A percentile compares a stretch with the other conserved stretches of the same genome.
Evolutionary conservation across 2,797 vertebrate species (phyloP).

Genomic region (Lagodon rhomboides): DNA sequence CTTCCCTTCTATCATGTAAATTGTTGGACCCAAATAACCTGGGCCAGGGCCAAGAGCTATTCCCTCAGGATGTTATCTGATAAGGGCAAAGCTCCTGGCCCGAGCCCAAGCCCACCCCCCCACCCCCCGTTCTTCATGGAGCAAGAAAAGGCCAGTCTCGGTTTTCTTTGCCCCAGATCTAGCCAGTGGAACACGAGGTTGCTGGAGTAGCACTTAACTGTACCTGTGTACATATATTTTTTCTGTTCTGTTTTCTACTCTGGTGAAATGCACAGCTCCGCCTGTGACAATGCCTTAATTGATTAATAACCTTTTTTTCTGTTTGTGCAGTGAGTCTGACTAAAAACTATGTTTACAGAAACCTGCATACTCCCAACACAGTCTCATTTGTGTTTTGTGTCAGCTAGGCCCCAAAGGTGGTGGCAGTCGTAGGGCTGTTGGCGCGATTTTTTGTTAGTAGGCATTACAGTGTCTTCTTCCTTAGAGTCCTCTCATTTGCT

Average conservation of each 20-base stretch:
- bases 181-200: slow-evolving; percentile 74
- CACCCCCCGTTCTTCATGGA: slow-evolving; percentile 48
- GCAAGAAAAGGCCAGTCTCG: slow-evolving; percentile 55
- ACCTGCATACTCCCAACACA: slow-evolving; percentile 52
- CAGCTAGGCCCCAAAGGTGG: slow-evolving; percentile 37
- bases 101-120: slow-evolving; percentile 37
- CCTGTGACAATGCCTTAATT: slow-evolving; percentile 87
- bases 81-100: slow-evolving; percentile 48
- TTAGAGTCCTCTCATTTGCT: slow-evolving; percentile 28
- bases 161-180: slow-evolving; percentile 60
- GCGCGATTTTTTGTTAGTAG: slow-evolving; percentile 24
- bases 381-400: slow-evolving; percentile 32
- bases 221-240: slow-evolving; percentile 84
- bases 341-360: slow-evolving; percentile 68
- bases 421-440: background rate
- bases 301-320: slow-evolving; percentile 65
- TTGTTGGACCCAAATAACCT: slow-evolving; percentile 49
- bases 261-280: slow-evolving; percentile 79
- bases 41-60: slow-evolving; percentile 63
- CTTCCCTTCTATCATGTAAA: slow-evolving; percentile 61
- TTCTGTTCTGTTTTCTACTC: slow-evolving; percentile 81
- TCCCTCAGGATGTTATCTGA: slow-evolving; percentile 40
- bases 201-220: slow-evolving; percentile 83
- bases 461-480: slow-evolving; percentile 27
- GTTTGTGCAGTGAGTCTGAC: slow-evolving; percentile 69